Evolutionary conservation across 2,888 invertebrate genomes (phyloP).

Genomic region (Ashinkailepas kermadecensis): DNA sequence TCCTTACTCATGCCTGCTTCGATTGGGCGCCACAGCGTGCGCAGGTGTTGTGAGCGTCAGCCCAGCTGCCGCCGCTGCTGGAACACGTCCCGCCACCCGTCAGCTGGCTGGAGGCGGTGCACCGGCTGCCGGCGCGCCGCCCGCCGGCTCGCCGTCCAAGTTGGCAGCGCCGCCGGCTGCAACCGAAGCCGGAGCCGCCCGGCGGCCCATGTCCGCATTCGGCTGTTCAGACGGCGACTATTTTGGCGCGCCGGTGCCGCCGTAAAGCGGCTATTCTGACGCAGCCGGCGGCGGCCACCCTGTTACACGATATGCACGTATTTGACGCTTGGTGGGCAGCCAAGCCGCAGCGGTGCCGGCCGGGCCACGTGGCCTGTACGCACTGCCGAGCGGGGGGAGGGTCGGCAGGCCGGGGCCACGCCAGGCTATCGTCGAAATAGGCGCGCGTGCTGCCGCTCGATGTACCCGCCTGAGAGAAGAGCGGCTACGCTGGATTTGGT

Average conservation of each 20-base stretch:
- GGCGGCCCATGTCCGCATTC: background rate
- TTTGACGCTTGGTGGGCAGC: background rate
- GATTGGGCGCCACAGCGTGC: too few species aligned
- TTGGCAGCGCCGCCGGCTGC: background rate
- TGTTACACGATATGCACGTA: conserved; percentile 5
- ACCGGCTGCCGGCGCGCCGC: background rate
- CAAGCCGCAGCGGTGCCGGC: background rate
- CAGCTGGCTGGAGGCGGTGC: background rate
- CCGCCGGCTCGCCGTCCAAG: background rate
- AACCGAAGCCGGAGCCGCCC: conserved; percentile 4
- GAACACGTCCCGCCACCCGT: too few species aligned
- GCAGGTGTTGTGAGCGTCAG: too few species aligned
- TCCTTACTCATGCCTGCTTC: too few species aligned
- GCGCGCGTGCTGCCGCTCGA: too few species aligned
- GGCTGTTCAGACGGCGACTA: background rate
- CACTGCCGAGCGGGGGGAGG: too few species aligned
- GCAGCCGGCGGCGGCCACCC: background rate
- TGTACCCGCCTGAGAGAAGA: too few species aligned
- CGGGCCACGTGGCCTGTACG: background rate
- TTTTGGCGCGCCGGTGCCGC: background rate
- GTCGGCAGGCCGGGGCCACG: too few species aligned
- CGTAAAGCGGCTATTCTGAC: conserved; percentile 3
- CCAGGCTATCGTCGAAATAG: too few species aligned
- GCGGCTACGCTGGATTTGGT: too few species aligned
- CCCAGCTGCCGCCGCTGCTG: too few species aligned